Base-by-base conservation (phyloP, 2,113 vertebrate genomes). In the Butastur rufipennis region DNA sequence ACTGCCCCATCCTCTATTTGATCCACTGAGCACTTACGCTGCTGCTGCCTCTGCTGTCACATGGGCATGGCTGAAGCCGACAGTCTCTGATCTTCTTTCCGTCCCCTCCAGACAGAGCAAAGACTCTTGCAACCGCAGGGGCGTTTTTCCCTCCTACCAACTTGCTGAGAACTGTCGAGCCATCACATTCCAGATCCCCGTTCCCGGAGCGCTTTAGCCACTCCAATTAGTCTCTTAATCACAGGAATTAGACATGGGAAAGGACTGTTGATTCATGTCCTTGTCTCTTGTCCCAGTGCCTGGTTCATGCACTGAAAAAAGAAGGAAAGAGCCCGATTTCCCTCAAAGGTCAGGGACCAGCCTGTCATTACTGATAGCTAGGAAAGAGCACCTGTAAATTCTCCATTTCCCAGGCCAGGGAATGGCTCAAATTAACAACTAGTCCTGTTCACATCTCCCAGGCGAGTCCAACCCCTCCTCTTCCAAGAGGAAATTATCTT, bases 171-270 rank as follows among this genome's bases (percentile, higher is more conserved):
- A 70, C 56, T 89, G 89, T 94, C 56, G 85, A 85, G 88, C 86
- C 94, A 63, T 90, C 22, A 9, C 89, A 87, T 97, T 97, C 93
- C 96, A 68, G 50, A 82, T 95, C 58, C 73, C 20, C 1, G 7
- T 68, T 75, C 83, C 81, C 13, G 2, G 79, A 75, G 83, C 5
- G 40, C 61, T 94, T 68, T 18, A 87, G 86, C 83, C 81, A 66
- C 73, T 87, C 89, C 78, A 96, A 25, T 94, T 87, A 93, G 79
- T 93, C 89, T 86, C 84, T 73, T 93, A 95, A 93, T 95, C 86
- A 62, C 58, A 34, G 84, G 74, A 95, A 94, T 87, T 85, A 91
- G 91, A 77, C 17, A 25, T 91, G 94, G 94, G 92, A 96, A 94
- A 88, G 25, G 34, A 31, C 70, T 65, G 81, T 80, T 87, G 81